Percentiles rank a stretch among this genome's conserved stretches.
These are phyloP conservation scores for Sceloporus tristichus DNA, from an alignment of 2,113 vertebrate species.

Conservation along the genomic window DNA sequence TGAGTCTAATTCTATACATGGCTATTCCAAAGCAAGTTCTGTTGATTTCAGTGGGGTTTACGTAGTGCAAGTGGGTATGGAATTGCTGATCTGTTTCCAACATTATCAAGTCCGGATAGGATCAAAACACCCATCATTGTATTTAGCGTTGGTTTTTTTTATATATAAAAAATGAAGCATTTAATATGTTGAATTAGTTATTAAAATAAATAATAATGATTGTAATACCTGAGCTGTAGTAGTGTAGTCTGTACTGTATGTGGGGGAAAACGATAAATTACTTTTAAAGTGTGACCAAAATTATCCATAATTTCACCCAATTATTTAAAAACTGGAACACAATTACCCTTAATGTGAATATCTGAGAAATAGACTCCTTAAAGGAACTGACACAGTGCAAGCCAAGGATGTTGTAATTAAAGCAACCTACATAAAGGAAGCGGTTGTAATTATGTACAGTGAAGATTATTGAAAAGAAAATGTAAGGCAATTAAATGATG, in stretches of 20 bases:
- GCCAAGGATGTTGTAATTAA: slow-evolving; percentile 49
- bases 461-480: slow-evolving; percentile 52
- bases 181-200: background rate
- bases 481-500: slow-evolving; percentile 51
- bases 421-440: slow-evolving; percentile 40
- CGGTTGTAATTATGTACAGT: slow-evolving; percentile 55
- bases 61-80: too few species aligned
- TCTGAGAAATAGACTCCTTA: slow-evolving; percentile 43
- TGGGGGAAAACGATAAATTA: slow-evolving; percentile 2
- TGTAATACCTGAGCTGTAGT: slow-evolving; percentile 37
- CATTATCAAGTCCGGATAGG: too few species aligned
- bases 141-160: background rate
- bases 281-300: slow-evolving; percentile 8
- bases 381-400: slow-evolving; percentile 43
- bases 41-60: too few species aligned
- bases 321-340: slow-evolving; percentile 32
- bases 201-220: slow-evolving; percentile 36
- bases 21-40: too few species aligned
- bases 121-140: background rate
- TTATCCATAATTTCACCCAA: background rate
- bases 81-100: too few species aligned
- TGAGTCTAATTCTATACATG: too few species aligned
- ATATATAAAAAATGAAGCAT: background rate
- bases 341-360: slow-evolving; percentile 50
- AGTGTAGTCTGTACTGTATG: background rate